Base-by-base conservation (phyloP, 2,113 vertebrate genomes). In the Tinamus guttatus region DNA sequence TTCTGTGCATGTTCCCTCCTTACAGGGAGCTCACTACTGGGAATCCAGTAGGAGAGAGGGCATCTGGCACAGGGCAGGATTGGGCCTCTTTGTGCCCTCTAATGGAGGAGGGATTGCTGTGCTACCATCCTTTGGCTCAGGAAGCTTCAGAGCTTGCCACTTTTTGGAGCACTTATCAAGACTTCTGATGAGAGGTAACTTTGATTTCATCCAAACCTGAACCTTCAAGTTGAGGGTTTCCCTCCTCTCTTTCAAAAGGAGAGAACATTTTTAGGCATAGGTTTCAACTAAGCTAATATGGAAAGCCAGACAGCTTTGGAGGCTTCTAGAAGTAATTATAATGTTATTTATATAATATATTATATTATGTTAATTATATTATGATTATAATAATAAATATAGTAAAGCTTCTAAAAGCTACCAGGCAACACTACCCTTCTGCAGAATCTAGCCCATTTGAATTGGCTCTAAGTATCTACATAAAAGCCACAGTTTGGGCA, bases 291-390 rank as follows among this genome's bases (percentile, higher is more conserved):
- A 49, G 14, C 19, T 81, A 51, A 77, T 67, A 41, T 63, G 38
- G 41, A 90, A 88, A 92, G 21, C 65, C 75, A 34, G 41, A 7
- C 19, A 60, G 58, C 36, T 94, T 60, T 89, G 41, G 71, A 92
- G 78, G 47, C 56, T 85, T 95, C 81, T 43, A 79, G 83, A 84
- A 86, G 77, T 51, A 79, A 81, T 84, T 90, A n/a, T 63, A 93
- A 90, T 77, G 78, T 2, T 3, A 13, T 89, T 49, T 49, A 49
- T 49, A 24, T 22, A 49, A 49, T 49, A 49, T 49, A 49, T 49
- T 22, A 21, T 22, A 49, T 47, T 49, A 49, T 22, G 15, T 43
- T 43, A 49, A 41, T 41, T 43, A 49, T 49, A 49, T 49, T 49
- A 49, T 47, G 19, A 47, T 49, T 24, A 49, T 49, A 49, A 49